Evolutionary conservation across 2,888 invertebrate genomes (phyloP).

Genomic region (Xanthostigma xanthostigma): DNA sequence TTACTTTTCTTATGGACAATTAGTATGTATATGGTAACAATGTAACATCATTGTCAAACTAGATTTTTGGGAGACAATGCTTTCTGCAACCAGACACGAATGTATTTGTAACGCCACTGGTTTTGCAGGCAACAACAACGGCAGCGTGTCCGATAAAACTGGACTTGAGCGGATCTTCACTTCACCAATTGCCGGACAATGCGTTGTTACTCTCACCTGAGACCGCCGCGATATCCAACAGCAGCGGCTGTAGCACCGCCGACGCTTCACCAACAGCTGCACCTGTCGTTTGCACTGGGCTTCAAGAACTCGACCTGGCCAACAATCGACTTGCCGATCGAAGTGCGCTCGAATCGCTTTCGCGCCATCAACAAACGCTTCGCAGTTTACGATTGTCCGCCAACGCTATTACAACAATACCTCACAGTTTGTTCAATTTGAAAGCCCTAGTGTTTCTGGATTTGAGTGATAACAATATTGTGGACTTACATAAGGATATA

Average conservation of each 20-base stretch:
- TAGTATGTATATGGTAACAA: no score
- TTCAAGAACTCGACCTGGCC: conserved; percentile 25
- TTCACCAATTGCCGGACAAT: conserved; percentile 6
- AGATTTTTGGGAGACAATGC: no score
- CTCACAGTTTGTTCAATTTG: conserved; percentile 42
- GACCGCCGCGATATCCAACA: conserved; percentile 5
- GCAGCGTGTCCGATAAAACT: not conserved
- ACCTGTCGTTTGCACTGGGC: conserved; percentile 19
- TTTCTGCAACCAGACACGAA: not conserved
- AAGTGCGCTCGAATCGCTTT: conserved; percentile 10
- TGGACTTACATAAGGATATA: conserved; percentile 48
- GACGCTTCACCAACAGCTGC: not conserved
- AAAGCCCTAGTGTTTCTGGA: conserved; percentile 47
- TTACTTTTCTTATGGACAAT: no score
- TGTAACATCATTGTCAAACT: no score
- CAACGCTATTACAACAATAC: conserved; percentile 44
- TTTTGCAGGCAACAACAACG: not conserved
- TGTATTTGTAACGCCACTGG: not conserved
- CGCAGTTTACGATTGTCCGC: conserved; percentile 30
- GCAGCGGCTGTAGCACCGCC: not conserved
- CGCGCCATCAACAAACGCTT: conserved; percentile 13
- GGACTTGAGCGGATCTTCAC: conserved; percentile 5
- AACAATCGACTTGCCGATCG: conserved; percentile 24
- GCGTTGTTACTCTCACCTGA: conserved; percentile 1
- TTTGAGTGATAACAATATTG: conserved; percentile 50